Base-by-base conservation (phyloP, 2,113 vertebrate species). In the Phalacrocorax pelagicus region DNA sequence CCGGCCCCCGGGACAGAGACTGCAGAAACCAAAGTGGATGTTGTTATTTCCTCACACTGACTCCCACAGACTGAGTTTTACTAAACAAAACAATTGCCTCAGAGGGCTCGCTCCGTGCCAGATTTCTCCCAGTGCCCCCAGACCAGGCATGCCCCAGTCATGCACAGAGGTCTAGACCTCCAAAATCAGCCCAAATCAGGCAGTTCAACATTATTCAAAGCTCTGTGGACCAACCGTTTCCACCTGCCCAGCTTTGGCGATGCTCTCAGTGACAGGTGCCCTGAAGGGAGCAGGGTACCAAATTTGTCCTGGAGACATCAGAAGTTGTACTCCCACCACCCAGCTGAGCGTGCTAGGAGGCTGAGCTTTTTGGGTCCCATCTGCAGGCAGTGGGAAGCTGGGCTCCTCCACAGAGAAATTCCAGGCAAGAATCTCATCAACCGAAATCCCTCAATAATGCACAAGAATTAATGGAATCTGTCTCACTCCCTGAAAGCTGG, bases 11-110 rank as follows among this genome's bases (percentile, higher is more conserved):
- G 95, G 89, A 94, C 89, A 86, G 84, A 77, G 84, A 65, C 86
- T 88, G 69, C 62, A 94, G 88, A 96, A 96, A 92, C 92, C 84
- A 49, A 94, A 94, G 95, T 84, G 94, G 91, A 95, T 97, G 89
- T 95, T 91, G 69, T 91, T 89, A 88, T 87, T 96, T 95, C 91
- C 84, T 92, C 87, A 96, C 74, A 81, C 71, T 0, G 0, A 78
- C 21, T 95, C 84, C 81, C 81, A 92, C 46, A 88, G 70, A 87
- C 46, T 1, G 0, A 90, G 67, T 72, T 95, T 83, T 95, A 90
- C 96, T 91, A 81, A 81, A 86, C 77, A 91, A 91, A 89, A 63
- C 51, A 51, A 58, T 59, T 92, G 88, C 79, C 58, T 95, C 79
- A 91, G 32, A 90, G 19, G 62, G 81, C 81, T 88, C 54, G 81